These are phyloP conservation scores for Myotis vivesi DNA, from an alignment of 2,797 vertebrate genomes.

Conservation along the genomic window DNA sequence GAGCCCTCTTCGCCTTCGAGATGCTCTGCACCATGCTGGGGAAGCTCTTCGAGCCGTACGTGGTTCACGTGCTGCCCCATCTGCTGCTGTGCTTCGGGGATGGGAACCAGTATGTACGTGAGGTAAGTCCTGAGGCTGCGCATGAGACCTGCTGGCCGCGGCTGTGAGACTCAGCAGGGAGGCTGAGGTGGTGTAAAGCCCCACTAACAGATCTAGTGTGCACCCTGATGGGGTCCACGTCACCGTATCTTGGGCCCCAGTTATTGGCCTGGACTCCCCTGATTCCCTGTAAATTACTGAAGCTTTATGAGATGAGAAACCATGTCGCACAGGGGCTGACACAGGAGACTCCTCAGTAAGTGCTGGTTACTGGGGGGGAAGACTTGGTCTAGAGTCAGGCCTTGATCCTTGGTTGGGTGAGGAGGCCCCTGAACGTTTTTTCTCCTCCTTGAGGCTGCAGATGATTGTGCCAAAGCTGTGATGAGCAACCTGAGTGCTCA, in stretches of 20 bases:
- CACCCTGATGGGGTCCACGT: too few species aligned
- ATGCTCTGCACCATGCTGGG: constrained; percentile 99
- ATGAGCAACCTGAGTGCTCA: constrained; percentile 99
- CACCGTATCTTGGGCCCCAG: too few species aligned
- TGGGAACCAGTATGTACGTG: constrained; percentile 97
- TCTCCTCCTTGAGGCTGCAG: constrained; percentile 91
- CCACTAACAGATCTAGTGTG: too few species aligned
- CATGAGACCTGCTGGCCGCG: fast-evolving
- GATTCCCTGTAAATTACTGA: background rate
- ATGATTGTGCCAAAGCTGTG: constrained; percentile 98
- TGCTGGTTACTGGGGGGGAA: background rate
- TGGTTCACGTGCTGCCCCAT: constrained; percentile 97
- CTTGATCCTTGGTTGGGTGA: background rate
- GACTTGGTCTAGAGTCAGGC: background rate
- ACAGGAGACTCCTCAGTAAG: background rate
- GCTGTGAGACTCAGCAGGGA: background rate
- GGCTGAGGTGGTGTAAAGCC: background rate
- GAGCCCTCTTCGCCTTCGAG: constrained; percentile 97
- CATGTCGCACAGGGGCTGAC: background rate
- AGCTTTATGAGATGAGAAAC: background rate
- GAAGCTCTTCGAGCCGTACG: constrained; percentile 98
- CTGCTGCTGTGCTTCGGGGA: constrained; percentile 98
- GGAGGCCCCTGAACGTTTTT: constrained; percentile 66
- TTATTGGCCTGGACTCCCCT: background rate
- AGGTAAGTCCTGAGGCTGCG: constrained; percentile 86